A percentile compares a stretch with the other conserved stretches of the same genome.
Evolutionary conservation across 2,888 invertebrate species (phyloP).

Genomic region (Conistra vaccinii): DNA sequence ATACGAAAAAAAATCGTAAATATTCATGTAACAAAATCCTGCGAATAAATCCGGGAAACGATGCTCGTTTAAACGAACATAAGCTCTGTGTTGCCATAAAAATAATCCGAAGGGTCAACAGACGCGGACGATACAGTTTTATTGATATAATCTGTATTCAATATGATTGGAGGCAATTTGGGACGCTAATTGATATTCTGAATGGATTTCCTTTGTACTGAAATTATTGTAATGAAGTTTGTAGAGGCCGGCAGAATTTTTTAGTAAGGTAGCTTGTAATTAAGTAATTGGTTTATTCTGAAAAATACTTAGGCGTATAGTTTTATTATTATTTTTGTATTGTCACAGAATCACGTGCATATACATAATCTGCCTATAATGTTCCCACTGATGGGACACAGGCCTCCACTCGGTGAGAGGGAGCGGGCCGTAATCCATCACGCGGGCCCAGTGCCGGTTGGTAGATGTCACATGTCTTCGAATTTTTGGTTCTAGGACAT

Average conservation of each 20-base stretch:
- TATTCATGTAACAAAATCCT: constrained; percentile 62
- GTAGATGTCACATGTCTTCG: no score
- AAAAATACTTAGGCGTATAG: not conserved
- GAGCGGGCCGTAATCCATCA: no score
- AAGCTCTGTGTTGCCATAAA: constrained; percentile 36
- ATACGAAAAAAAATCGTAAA: constrained; percentile 45
- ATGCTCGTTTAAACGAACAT: constrained; percentile 19
- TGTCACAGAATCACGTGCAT: not conserved
- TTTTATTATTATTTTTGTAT: no score
- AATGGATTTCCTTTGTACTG: constrained; percentile 8
- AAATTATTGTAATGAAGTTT: constrained; percentile 2
- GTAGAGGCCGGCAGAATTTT: not conserved
- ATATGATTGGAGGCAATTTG: constrained; percentile 25
- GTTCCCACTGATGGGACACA: no score
- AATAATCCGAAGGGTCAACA: constrained; percentile 33
- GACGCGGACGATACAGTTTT: constrained; percentile 10
- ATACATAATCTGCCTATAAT: no score
- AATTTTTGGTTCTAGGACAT: no score
- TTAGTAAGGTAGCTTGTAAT: not conserved
- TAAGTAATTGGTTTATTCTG: not conserved
- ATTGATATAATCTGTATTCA: constrained; percentile 43
- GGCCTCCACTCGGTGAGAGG: no score
- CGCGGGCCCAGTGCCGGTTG: no score
- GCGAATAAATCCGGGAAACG: constrained; percentile 47
- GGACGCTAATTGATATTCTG: constrained; percentile 44